phyloP scores from a whole-genome alignment of 2,113 vertebrate genomes.

The Oreocharis arfaki region DNA sequence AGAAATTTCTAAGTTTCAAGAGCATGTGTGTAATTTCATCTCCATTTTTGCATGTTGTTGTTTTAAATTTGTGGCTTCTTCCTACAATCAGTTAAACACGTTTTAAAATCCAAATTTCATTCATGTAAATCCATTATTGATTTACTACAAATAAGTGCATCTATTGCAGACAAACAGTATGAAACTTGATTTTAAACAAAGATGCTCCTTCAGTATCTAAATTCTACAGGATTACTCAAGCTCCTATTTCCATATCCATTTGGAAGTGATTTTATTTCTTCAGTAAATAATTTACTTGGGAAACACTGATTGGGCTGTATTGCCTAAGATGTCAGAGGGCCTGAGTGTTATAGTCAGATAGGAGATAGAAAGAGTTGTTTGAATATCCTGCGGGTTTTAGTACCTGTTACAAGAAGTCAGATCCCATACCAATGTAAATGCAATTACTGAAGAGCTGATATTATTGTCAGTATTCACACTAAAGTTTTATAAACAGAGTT shows the following conservation, averaged over 20 bases:
- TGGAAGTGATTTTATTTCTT: not conserved
- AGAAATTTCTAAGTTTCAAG: conserved; percentile 78
- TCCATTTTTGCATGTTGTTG: not conserved
- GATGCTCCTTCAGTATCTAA: not conserved
- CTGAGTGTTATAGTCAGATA: not conserved
- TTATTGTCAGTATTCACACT: not conserved
- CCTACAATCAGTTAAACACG: not conserved
- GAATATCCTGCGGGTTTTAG: not conserved
- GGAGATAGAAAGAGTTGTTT: not conserved
- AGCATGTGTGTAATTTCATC: conserved; percentile 71
- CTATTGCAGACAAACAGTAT: not conserved
- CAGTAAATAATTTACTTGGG: not conserved
- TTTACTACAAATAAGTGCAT: not conserved
- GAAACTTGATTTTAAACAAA: not conserved
- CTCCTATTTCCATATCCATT: not conserved
- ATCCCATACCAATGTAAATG: not conserved
- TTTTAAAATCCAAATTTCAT: not conserved
- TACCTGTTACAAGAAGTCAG: not conserved
- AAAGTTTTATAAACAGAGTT: not conserved
- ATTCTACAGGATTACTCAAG: not conserved
- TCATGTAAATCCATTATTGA: not conserved
- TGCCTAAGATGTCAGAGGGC: accelerated
- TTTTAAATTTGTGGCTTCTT: not conserved
- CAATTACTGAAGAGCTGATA: not conserved
- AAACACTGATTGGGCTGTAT: not conserved